Conservation (phyloP, 35 echinoderm and acorn worm species). For the Patiria miniata region DNA sequence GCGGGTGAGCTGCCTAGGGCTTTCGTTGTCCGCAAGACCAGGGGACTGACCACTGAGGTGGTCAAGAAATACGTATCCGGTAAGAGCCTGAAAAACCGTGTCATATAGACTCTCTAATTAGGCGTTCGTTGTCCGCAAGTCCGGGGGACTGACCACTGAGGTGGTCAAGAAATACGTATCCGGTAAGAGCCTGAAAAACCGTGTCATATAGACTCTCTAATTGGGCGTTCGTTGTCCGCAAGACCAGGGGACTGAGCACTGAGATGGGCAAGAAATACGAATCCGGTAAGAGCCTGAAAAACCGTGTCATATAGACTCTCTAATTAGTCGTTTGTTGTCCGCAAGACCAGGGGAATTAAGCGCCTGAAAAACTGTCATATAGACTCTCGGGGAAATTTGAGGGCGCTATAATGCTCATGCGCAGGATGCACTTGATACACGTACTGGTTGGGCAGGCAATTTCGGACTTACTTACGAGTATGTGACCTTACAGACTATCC, state of each 20-base stretch:
- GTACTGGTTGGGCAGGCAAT: too few relatives aligned
- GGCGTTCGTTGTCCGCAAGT: constrained; percentile 58
- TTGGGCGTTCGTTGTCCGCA: constrained; percentile 50
- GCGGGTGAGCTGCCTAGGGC: constrained; percentile 74
- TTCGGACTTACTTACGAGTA: too few relatives aligned
- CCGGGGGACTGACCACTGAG: constrained; percentile 36
- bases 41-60: constrained; percentile 45
- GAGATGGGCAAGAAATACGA: constrained; percentile 48
- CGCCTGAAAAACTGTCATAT: background rate
- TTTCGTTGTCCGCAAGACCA: constrained; percentile 42
- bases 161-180: constrained; percentile 46
- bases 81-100: background rate
- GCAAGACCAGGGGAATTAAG: constrained; percentile 42
- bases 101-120: background rate
- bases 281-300: constrained; percentile 28
- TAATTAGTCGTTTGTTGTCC: constrained; percentile 44
- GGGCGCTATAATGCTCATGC: background rate
- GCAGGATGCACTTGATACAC: background rate
- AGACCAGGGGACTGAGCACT: constrained; percentile 32
- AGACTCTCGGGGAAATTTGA: background rate
- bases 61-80: constrained; percentile 50
- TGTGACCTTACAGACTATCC: too few relatives aligned
- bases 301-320: background rate
- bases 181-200: constrained; percentile 25
- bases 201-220: background rate